Evolutionary conservation across 2,113 vertebrate species (phyloP), one percentile per base, ranked within the genome.

Genomic region (Pseudorasbora parva): DNA sequence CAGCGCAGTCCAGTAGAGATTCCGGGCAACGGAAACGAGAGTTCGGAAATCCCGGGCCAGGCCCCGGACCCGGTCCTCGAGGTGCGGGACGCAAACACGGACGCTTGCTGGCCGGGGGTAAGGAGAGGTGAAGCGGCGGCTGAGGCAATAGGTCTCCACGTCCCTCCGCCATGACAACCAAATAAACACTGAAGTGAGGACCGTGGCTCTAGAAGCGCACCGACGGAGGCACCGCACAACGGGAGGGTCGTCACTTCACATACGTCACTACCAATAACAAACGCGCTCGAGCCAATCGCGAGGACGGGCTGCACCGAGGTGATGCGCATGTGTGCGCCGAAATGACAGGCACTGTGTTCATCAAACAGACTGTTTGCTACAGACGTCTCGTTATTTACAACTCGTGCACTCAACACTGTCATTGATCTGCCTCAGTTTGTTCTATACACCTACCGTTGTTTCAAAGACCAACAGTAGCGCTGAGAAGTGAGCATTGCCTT

Each of bases 81-180:
- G 92, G 94, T 88, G 93, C 93, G 4, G 93, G 94, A 84, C 97
- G 95, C 79, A 96, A 92, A 91, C 96, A 97, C 84, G 95, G 93
- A 89, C 97, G 95, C 92, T 98, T 98, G 89, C 94, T 95, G 85
- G 95, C 93, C 92, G 95, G 93, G 84, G 96, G 95, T 69, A 90
- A 84, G 71, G 92, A 90, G 82, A 94, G 93, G 83, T 95, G 95
- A 86, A 95, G 95, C 85, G 94, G 93, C 89, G 92, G 95, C 88
- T 94, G 88, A 94, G 90, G 90, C 89, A 83, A 93, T 93, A 91
- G 91, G 74, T 95, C 96, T 94, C 95, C 95, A 92, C 96, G 96
- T 96, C 96, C 95, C 95, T 97, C 96, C 97, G 96, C 97, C 97
- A 98, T 98, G 94, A 95, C 95, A 94, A 96, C 95, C 95, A 93